Conservation (phyloP, 2,888 invertebrate species). For the Anthoptus insignis region DNA sequence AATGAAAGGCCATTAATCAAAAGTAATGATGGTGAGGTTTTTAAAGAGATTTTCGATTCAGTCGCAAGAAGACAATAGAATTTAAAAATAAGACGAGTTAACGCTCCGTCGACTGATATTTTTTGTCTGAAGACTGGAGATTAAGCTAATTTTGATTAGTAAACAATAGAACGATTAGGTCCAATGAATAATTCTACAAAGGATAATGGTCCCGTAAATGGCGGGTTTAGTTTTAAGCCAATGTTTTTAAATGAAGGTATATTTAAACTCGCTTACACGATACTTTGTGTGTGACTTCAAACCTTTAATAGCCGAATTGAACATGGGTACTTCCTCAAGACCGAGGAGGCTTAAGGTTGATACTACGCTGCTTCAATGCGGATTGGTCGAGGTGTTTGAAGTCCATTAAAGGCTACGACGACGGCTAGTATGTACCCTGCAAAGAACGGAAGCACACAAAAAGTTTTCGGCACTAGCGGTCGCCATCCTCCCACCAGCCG, state of each 20-base stretch:
- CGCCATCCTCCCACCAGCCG: too few species aligned
- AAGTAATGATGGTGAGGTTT: conserved; percentile 12
- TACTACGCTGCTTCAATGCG: too few species aligned
- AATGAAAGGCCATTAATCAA: conserved; percentile 24
- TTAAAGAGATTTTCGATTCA: conserved; percentile 16
- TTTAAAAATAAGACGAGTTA: conserved; percentile 27
- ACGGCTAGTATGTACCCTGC: too few species aligned
- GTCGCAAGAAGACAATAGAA: conserved; percentile 29
- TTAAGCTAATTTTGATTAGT: conserved; percentile 38
- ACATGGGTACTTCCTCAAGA: too few species aligned
- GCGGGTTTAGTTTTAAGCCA: not conserved
- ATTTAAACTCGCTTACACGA: not conserved
- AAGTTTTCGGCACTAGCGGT: too few species aligned
- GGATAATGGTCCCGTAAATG: not conserved
- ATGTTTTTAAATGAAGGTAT: not conserved
- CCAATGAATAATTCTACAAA: not conserved
- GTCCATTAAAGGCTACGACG: too few species aligned
- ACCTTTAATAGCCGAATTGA: too few species aligned
- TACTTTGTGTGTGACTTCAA: too few species aligned
- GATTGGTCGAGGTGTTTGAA: too few species aligned
- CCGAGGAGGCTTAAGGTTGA: too few species aligned
- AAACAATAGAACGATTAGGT: conserved; percentile 27
- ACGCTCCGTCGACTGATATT: conserved; percentile 17
- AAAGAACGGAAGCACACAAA: too few species aligned
- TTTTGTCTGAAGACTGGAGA: conserved; percentile 15